phyloP scores from a whole-genome alignment of 1,140 invertebrate species.

The Galendromus occidentalis region DNA sequence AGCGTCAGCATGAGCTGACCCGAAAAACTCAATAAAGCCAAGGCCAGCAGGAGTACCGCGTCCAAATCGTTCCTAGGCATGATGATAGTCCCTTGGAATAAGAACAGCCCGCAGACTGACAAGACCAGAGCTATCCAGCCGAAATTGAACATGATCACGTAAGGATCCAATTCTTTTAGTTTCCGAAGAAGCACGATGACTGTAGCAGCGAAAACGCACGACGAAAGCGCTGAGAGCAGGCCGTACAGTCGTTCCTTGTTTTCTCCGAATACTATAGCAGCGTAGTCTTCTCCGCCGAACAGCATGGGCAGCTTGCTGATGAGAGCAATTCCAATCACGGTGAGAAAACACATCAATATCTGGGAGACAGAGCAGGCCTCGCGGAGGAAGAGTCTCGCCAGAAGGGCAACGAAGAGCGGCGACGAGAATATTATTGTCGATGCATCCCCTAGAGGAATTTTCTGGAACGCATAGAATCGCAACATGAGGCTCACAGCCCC shows the following conservation, averaged over 20 bases:
- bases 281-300: conserved; percentile 20
- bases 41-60: conserved; percentile 49
- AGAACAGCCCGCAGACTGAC: conserved; percentile 45
- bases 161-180: conserved; percentile 63
- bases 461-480: conserved; percentile 43
- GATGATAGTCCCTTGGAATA: conserved; percentile 51
- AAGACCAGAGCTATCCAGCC: conserved; percentile 49
- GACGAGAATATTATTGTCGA: conserved; percentile 39
- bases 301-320: conserved; percentile 35
- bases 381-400: conserved; percentile 35
- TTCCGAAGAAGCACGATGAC: conserved; percentile 64
- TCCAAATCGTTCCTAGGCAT: conserved; percentile 54
- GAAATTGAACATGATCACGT: conserved; percentile 28
- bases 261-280: conserved; percentile 11
- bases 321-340: conserved; percentile 33
- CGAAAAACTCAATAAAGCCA: conserved; percentile 63
- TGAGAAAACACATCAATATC: conserved; percentile 31
- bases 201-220: conserved; percentile 66
- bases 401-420: conserved; percentile 34
- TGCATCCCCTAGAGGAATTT: conserved; percentile 36
- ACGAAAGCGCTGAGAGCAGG: conserved; percentile 56
- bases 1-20: conserved; percentile 66
- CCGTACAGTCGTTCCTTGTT: conserved; percentile 41
- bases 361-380: conserved; percentile 37
- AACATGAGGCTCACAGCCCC: conserved; percentile 21